Base-by-base conservation (phyloP, 2,888 invertebrate genomes). In the Acleris sparsana region DNA sequence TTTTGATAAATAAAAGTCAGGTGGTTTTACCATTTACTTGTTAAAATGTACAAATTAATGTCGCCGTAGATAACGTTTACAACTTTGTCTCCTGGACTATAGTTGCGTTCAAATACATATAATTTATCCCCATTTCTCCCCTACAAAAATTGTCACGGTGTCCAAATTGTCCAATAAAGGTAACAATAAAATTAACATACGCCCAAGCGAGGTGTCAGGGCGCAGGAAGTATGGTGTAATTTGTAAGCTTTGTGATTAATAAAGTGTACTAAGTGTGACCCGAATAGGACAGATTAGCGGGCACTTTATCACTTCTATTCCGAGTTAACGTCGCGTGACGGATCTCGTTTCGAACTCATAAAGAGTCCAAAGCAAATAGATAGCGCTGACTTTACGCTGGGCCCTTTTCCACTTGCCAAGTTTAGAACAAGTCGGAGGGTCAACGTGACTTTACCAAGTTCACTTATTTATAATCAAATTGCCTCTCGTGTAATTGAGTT, bases 161-260 rank as follows among this genome's bases (percentile, higher is more conserved):
- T 82, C 85, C 86, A 83, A 88, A 87, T 84, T 80, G 87, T 86
- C 87, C 85, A 84, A 86, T 86, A 84, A 84, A 86, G 79, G 77
- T 75, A 80, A 88, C 89, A 84, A 91, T 89, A 89, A 91, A 90
- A 92, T 92, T 92, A 90, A 82, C 92, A 92, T 92, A 91, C 85
- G 77, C 80, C 85, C 83, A 85, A 87, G 85, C 81, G 79, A 84
- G 84, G 85, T 86, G 91, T 89, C 91, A 87, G 86, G 85, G 80
- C 83, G 85, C 90, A 89, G 92, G 92, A 92, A 92, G 91, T 87
- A 85, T 85, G 85, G 81, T 80, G 90, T 92, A 91, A 92, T 92
- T 92, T 92, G 92, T 92, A 89, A 89, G 87, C 89, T 89, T 92
- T 92, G 90, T 92, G 92, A 92, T 92, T 92, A 92, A 92, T 92